phyloP scores from a whole-genome alignment of 2,113 vertebrate genomes.

The Trematomus loennbergii region DNA sequence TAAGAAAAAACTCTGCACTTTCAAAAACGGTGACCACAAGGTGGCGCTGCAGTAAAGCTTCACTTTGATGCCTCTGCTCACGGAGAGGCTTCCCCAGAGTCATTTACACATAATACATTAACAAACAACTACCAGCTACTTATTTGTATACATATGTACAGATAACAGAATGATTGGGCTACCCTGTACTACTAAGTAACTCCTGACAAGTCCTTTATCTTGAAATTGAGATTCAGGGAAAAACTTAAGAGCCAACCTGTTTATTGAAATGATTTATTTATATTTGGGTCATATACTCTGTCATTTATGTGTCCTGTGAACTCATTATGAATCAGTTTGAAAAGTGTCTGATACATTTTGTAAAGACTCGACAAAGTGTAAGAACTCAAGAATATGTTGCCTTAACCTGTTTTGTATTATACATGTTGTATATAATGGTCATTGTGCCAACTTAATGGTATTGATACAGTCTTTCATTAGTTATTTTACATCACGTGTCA shows the following conservation, averaged over 20 bases:
- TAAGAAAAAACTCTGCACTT: constrained; percentile 15
- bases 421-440: background rate
- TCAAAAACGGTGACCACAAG: constrained; percentile 53
- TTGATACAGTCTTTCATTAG: background rate
- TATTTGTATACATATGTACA: constrained; percentile 5
- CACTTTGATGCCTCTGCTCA: background rate
- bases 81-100: background rate
- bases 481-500: too few species aligned
- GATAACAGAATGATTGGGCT: background rate
- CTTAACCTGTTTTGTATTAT: background rate
- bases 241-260: constrained; percentile 8
- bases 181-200: background rate
- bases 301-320: constrained; percentile 16
- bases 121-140: constrained; percentile 1
- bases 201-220: background rate
- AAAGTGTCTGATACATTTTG: background rate
- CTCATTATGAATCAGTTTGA: constrained; percentile 18
- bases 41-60: constrained; percentile 63
- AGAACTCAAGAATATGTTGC: background rate
- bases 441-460: background rate
- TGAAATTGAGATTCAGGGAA: background rate
- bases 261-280: constrained; percentile 4
- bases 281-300: constrained; percentile 15
- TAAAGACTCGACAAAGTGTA: background rate
- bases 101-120: background rate